Conservation (phyloP, 92 coral and sea anemone genomes). For the Porites evermanni region DNA sequence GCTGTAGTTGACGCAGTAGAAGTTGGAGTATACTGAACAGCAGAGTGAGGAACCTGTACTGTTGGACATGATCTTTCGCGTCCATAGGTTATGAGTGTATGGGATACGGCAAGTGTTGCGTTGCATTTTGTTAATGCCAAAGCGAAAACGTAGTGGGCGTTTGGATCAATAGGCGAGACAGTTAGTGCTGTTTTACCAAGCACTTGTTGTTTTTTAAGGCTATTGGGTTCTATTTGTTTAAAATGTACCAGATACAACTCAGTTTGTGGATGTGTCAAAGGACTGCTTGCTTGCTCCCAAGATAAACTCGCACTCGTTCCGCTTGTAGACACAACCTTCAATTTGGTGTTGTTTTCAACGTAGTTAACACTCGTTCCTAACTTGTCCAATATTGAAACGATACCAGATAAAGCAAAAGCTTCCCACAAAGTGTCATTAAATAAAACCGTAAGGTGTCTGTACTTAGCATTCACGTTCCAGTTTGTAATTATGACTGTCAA, state of each 20-base stretch:
- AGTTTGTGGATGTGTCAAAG: slow-evolving; percentile 3
- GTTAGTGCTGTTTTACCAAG: not conserved
- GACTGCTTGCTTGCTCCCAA: slow-evolving; percentile 15
- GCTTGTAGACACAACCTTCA: slow-evolving; percentile 24
- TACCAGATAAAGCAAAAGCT: not conserved
- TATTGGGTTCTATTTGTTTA: not conserved
- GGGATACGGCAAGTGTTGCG: slow-evolving; percentile 40
- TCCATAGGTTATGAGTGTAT: slow-evolving; percentile 28
- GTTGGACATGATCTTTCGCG: slow-evolving; percentile 22
- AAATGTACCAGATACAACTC: not conserved
- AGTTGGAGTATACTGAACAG: slow-evolving; percentile 17
- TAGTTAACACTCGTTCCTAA: not conserved
- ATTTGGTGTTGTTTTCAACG: not conserved
- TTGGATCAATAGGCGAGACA: not conserved
- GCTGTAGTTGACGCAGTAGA: not conserved
- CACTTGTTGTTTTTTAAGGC: not conserved
- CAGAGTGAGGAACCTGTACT: slow-evolving; percentile 2
- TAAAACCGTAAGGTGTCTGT: slow-evolving; percentile 47
- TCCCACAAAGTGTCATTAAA: slow-evolving; percentile 57
- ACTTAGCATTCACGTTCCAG: slow-evolving; percentile 46
- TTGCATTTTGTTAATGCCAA: slow-evolving; percentile 23
- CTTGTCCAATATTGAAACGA: slow-evolving; percentile 7
- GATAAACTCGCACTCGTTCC: slow-evolving; percentile 17
- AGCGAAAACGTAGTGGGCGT: slow-evolving; percentile 38
- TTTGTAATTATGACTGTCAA: slow-evolving; percentile 47